phyloP scores from a whole-genome alignment of 2,797 vertebrate species.

The Poecilia wingei region DNA sequence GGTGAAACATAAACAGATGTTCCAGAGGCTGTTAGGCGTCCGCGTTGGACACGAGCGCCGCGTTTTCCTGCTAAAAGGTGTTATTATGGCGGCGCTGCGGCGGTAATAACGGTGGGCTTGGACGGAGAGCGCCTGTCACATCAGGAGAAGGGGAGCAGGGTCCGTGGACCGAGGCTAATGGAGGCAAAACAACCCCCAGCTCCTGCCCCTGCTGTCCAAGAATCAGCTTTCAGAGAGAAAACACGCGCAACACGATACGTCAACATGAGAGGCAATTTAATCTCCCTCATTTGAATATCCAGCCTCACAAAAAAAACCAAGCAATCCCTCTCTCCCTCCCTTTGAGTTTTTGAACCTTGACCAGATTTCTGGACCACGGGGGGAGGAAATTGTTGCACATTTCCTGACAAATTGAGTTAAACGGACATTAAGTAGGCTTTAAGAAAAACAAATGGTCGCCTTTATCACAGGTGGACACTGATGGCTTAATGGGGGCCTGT shows the following conservation, averaged over 20 bases:
- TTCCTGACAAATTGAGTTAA: slow-evolving; percentile 99
- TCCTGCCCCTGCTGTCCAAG: slow-evolving; percentile 75
- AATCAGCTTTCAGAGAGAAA: slow-evolving; percentile 75
- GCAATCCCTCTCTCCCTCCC: slow-evolving; percentile 37
- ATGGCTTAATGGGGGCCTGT: slow-evolving; percentile 96
- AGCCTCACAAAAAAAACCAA: slow-evolving; percentile 35
- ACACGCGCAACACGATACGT: slow-evolving; percentile 72
- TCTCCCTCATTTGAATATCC: slow-evolving; percentile 81
- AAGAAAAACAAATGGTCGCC: slow-evolving; percentile 99
- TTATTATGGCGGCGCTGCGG: slow-evolving; percentile 67
- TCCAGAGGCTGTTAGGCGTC: slow-evolving; percentile 75
- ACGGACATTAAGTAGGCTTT: slow-evolving; percentile 99
- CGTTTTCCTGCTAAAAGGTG: slow-evolving; percentile 73
- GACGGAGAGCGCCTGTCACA: slow-evolving; percentile 73
- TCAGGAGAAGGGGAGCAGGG: slow-evolving; percentile 68
- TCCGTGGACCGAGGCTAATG: slow-evolving; percentile 75
- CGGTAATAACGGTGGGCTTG: slow-evolving; percentile 62
- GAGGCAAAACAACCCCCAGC: slow-evolving; percentile 70
- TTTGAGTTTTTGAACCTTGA: slow-evolving; percentile 89
- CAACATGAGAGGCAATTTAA: slow-evolving; percentile 74
- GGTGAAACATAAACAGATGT: slow-evolving; percentile 77
- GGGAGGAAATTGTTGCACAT: slow-evolving; percentile 99
- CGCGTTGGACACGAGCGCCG: slow-evolving; percentile 57
- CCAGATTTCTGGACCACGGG: slow-evolving; percentile 90
- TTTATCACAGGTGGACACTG: slow-evolving; percentile 99